Evolutionary conservation across 2,888 invertebrate genomes (phyloP), one percentile per base, ranked within the genome.

Genomic region (Papilio gigon): DNA sequence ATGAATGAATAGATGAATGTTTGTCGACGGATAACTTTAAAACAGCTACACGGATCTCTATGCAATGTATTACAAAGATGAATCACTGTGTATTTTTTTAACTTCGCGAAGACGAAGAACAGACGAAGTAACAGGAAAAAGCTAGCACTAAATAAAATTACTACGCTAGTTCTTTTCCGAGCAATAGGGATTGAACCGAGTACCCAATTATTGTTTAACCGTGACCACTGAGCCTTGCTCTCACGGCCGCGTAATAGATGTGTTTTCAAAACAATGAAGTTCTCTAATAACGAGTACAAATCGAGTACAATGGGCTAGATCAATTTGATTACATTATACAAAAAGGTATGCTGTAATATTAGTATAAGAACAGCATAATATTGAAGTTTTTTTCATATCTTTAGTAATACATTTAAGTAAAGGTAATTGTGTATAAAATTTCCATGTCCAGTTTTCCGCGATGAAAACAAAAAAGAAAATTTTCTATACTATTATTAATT

Each of bases 311-410:
- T 53, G 53, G 53, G 53, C 53, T 53, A 53, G 53, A 53, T 53
- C 53, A n/a, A 53, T 53, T 53, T 53, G 53, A 53, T 53, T 53
- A 53, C 53, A 53, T 53, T 53, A 53, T 53, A 53, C 53, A 53
- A 27, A 53, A 53, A 30, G 53, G 53, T 30, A 53, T 53, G 53
- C 53, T 53, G 30, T 53, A 53, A 53, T 53, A 53, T 53, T 53
- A 30, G 30, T 53, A 30, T 53, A 53, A 53, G 53, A 53, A 30
- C 27, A n/a, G 9, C n/a, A 53, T 53, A 53, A 30, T 30, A 30
- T 53, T 17, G 5, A 53, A 53, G n/a, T n/a, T 53, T 30, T n/a
- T 30, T n/a, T 12, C 17, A 53, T 25, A 30, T n/a, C 17, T 2
- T 9, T 53, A 27, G 4, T 8, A 12, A 22, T 22, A 47, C 17